Evolutionary conservation across 1,140 invertebrate genomes (phyloP).

Genomic region (Caerostris darwini): DNA sequence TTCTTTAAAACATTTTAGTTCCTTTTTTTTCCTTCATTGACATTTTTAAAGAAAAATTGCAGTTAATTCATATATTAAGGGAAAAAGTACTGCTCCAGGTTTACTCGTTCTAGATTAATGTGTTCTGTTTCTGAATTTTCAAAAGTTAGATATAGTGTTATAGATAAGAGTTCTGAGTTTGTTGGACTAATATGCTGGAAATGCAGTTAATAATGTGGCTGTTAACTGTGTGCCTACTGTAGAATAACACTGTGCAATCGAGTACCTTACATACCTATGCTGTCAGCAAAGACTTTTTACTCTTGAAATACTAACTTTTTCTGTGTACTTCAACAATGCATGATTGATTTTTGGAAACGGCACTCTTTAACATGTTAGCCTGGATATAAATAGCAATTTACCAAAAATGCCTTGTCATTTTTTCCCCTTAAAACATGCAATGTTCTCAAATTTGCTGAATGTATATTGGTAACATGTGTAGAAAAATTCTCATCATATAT

Average conservation of each 20-base stretch:
- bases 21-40: conserved; percentile 39
- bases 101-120: conserved; percentile 68
- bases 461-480: conserved; percentile 46
- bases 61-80: conserved; percentile 30
- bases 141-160: conserved; percentile 69
- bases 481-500: conserved; percentile 46
- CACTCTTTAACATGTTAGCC: conserved; percentile 43
- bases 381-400: conserved; percentile 43
- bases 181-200: conserved; percentile 58
- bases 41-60: conserved; percentile 28
- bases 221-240: conserved; percentile 69
- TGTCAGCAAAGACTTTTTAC: conserved; percentile 49
- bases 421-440: background rate
- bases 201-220: conserved; percentile 4
- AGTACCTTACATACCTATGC: conserved; percentile 52
- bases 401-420: background rate
- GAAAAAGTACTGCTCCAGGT: conserved; percentile 56
- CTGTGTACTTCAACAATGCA: conserved; percentile 15
- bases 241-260: conserved; percentile 65
- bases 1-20: conserved; percentile 45
- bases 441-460: conserved; percentile 42
- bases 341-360: conserved; percentile 24
- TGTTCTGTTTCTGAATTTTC: conserved; percentile 61
- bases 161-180: conserved; percentile 71
- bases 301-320: conserved; percentile 44